Evolutionary conservation across 2,113 vertebrate genomes (phyloP).

Genomic region (Laterallus jamaicensis): DNA sequence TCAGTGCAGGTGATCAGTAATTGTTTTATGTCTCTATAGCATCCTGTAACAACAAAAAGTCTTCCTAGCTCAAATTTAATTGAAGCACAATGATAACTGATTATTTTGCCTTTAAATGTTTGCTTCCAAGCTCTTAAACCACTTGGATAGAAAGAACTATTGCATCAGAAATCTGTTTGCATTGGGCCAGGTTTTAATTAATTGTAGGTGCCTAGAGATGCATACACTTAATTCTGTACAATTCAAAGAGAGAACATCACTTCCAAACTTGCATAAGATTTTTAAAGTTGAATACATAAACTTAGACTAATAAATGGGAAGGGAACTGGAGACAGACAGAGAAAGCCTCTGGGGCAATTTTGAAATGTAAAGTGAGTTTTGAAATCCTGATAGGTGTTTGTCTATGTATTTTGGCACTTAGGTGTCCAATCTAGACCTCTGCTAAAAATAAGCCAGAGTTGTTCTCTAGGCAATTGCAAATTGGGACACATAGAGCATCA

Average conservation of each 20-base stretch:
- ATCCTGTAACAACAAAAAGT: not conserved
- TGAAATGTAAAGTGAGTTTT: not conserved
- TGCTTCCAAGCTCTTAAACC: not conserved
- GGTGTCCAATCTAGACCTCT: not conserved
- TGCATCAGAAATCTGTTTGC: not conserved
- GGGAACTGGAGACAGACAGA: not conserved
- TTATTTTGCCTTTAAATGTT: not conserved
- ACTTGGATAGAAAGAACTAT: not conserved
- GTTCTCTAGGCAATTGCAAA: not conserved
- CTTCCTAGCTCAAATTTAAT: not conserved
- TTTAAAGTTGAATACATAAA: not conserved
- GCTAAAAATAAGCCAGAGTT: not conserved
- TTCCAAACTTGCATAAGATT: not conserved
- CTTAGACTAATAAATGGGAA: not conserved
- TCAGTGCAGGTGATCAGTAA: not conserved
- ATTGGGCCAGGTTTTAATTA: not conserved
- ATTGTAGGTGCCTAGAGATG: not conserved
- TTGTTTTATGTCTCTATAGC: not conserved
- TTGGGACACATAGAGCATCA: not conserved
- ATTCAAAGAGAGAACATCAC: not conserved
- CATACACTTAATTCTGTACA: not conserved
- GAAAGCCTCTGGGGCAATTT: not conserved
- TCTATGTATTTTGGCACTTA: not conserved
- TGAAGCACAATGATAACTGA: not conserved
- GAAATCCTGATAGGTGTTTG: not conserved